Conservation (phyloP, 1,140 invertebrate species). For the Nasonia giraulti region DNA sequence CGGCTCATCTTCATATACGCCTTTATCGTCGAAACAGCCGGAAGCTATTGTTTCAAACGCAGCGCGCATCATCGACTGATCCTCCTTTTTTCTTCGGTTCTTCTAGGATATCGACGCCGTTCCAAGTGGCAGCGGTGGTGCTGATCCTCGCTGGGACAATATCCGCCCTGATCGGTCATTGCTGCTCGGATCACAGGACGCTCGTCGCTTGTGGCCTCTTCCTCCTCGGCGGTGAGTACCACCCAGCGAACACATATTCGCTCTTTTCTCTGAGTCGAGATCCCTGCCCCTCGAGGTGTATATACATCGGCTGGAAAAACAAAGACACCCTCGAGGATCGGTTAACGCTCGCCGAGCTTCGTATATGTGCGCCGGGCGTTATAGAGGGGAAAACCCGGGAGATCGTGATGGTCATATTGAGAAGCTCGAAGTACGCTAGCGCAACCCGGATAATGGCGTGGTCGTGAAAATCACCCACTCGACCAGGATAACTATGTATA, state of each 20-base stretch:
- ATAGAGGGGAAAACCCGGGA: no score
- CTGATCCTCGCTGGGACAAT: conserved; percentile 77
- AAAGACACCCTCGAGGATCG: conserved; percentile 20
- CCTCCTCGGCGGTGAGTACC: conserved; percentile 77
- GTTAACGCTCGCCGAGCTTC: background rate
- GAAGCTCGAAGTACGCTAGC: background rate
- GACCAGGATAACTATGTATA: background rate
- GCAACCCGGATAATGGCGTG: background rate
- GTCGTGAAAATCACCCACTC: no score
- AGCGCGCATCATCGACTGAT: background rate
- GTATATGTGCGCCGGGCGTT: background rate
- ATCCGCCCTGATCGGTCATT: conserved; percentile 78
- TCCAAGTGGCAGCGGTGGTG: conserved; percentile 75
- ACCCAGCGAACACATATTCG: background rate
- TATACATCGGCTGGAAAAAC: conserved; percentile 22
- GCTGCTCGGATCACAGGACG: conserved; percentile 79
- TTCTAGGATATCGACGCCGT: conserved; percentile 79
- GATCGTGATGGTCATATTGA: conserved; percentile 32
- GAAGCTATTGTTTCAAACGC: conserved; percentile 20
- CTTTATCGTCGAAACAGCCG: no score
- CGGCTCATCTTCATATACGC: no score
- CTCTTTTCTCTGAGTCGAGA: background rate
- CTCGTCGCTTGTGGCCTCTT: conserved; percentile 79
- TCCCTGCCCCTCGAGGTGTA: background rate
- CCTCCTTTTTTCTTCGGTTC: conserved; percentile 47